Evolutionary conservation across 2,113 vertebrate species (phyloP).

Genomic region (Octodon degus): DNA sequence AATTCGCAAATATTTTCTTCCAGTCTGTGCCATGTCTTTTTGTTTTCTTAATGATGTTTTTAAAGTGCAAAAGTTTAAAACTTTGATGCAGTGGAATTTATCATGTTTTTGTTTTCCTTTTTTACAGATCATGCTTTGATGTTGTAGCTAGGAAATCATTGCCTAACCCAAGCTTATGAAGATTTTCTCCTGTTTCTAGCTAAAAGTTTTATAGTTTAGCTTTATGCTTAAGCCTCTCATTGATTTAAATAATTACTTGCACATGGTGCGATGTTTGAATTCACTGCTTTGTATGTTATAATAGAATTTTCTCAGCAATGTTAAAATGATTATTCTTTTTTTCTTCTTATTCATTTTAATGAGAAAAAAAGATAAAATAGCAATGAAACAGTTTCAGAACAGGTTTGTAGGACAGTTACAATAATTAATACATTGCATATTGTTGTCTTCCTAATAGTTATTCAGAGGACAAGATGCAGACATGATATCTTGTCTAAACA

Average conservation of each 20-base stretch:
- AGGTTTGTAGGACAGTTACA: too few species aligned
- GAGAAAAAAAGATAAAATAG: too few species aligned
- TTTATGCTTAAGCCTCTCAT: not conserved
- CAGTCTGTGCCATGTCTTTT: not conserved
- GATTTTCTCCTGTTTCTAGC: not conserved
- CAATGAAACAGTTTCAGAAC: too few species aligned
- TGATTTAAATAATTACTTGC: conserved; percentile 13
- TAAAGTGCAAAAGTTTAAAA: not conserved
- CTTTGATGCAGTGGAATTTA: not conserved
- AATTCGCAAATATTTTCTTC: conserved; percentile 51
- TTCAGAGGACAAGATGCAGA: too few species aligned
- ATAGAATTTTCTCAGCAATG: conserved; percentile 2
- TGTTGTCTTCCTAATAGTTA: too few species aligned
- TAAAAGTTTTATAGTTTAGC: not conserved
- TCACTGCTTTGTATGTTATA: not conserved
- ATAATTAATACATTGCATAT: too few species aligned
- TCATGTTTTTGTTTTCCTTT: not conserved
- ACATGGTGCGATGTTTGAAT: not conserved
- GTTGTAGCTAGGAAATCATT: not conserved
- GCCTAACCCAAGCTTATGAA: not conserved
- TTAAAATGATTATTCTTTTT: conserved; percentile 30
- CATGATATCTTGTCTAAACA: too few species aligned
- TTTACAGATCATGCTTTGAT: not conserved
- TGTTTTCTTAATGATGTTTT: not conserved
- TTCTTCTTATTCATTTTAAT: too few species aligned